Evolutionary conservation across 2,888 invertebrate genomes (phyloP), one percentile per base, ranked within the genome.

Genomic region (Zootermopsis nevadensis): DNA sequence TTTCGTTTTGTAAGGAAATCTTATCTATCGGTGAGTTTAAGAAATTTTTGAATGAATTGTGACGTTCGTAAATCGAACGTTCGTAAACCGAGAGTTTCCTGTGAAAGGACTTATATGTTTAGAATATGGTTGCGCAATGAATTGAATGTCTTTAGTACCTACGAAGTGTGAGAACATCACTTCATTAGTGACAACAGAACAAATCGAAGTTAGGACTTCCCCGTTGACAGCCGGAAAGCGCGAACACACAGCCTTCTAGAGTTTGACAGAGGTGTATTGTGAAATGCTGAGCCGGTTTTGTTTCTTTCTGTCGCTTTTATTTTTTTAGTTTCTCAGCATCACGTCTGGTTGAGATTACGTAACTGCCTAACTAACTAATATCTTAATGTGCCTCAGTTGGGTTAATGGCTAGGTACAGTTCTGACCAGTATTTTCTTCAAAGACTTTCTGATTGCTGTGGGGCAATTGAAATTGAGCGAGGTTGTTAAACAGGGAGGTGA

Each of bases 381-480:
- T 79, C 79, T 79, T 79, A 79, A 79, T 79, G 79, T 79, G 79
- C 60, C 27, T 79, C 66, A 35, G 48, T 79, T 66, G 79, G 79
- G 60, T 79, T 79, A 79, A 79, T 79, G 79, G 79, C 35, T 60
- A 35, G 79, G 77, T 79, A 79, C 79, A 79, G 79, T 60, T 30
- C 60, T 79, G 79, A 12, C 35, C 79, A 79, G 35, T 27, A 74
- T 8, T 31, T 74, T 24, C 15, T 69, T 31, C 22, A 27, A 60
- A n/a, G n/a, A 60, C 27, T n/a, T 60, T 60, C 2, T n/a, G 2
- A 2, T 60, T 60, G 60, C 27, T 2, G 53, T 53, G 24, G 7
- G n/a, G 60, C 60, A n/a, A n/a, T 2, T n/a, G n/a, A 60, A 60
- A 60, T 60, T 27, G 27, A n/a, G 6, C 6, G 10, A 22, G 55